Base-by-base conservation (phyloP, 2,113 vertebrate genomes). In the Macroglossus sobrinus region DNA sequence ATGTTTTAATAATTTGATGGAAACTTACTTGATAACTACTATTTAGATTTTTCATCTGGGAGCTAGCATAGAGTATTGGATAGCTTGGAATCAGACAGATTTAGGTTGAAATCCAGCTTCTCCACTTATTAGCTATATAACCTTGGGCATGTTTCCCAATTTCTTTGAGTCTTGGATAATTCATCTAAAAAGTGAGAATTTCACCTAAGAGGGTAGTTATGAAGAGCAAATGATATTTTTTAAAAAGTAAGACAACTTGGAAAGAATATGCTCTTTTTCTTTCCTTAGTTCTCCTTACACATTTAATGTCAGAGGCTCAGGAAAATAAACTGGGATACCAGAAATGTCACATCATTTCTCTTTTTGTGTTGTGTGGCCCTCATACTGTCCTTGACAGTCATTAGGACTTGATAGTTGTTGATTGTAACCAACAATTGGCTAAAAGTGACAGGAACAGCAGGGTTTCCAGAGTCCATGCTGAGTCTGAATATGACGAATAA, bases 371-470 rank as follows among this genome's bases (percentile, higher is more conserved):
- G 95, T 96, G 90, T 94, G 92, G 96, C 96, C 92, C 57, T 84
- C 78, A 93, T 68, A 89, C 50, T 93, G 84, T 79, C 89, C 81
- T 96, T 96, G 97, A 97, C 97, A 97, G 95, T 97, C 97, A 98
- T 97, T 97, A 96, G 96, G 93, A 93, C 95, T 96, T 94, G 96
- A 93, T 98, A 81, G 95, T 91, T 91, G 92, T 97, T 93, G 95
- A 74, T 94, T 96, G 50, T 96, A 95, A 84, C 80, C 55, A 88
- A 89, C 97, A 97, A 93, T 96, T 92, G 96, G 80, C 95, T 93
- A 43, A 96, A 91, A 97, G 97, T 47, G 90, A 91, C 81, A 64
- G 84, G 81, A 85, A 12, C 94, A 78, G 95, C 96, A 86, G 97
- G 97, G 94, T 81, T 66, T 69, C 89, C n/a, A 43, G 96, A 75